Conservation (phyloP, 1,140 invertebrate genomes). For the Ditylenchus dipsaci region DNA sequence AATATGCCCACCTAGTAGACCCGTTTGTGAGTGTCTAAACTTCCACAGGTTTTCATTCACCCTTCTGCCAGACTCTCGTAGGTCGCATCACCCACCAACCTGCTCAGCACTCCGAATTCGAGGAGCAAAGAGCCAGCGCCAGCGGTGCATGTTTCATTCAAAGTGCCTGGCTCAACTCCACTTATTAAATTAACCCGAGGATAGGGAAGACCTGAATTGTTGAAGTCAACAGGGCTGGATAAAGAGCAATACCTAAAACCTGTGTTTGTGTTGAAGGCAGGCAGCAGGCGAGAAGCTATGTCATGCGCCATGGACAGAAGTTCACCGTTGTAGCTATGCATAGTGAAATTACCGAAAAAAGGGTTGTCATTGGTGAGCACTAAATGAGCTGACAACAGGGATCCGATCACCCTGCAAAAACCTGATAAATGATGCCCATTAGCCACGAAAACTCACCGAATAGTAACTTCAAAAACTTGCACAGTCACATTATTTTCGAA, state of each 20-base stretch:
- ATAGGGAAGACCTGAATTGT: slow-evolving; percentile 64
- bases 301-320: slow-evolving; percentile 66
- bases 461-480: slow-evolving; percentile 71
- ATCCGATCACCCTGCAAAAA: slow-evolving; percentile 65
- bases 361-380: slow-evolving; percentile 66
- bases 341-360: slow-evolving; percentile 65
- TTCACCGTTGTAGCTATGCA: slow-evolving; percentile 66
- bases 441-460: slow-evolving; percentile 63
- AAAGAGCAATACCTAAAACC: slow-evolving; percentile 39
- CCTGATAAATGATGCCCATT: background rate
- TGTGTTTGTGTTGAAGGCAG: slow-evolving; percentile 66
- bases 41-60: slow-evolving; percentile 65
- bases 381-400: slow-evolving; percentile 68
- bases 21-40: slow-evolving; percentile 65
- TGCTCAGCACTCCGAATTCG: slow-evolving; percentile 68
- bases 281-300: slow-evolving; percentile 65
- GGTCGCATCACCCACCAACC: slow-evolving; percentile 66
- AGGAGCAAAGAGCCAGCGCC: slow-evolving; percentile 68
- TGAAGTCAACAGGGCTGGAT: background rate
- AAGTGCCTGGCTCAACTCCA: slow-evolving; percentile 62
- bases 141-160: slow-evolving; percentile 68
- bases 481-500: slow-evolving; percentile 69
- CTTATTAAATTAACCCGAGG: slow-evolving; percentile 66
- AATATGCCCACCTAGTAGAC: slow-evolving; percentile 63
- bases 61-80: slow-evolving; percentile 65